Conservation (phyloP, 2,797 vertebrate genomes). For the Periparus ater region DNA sequence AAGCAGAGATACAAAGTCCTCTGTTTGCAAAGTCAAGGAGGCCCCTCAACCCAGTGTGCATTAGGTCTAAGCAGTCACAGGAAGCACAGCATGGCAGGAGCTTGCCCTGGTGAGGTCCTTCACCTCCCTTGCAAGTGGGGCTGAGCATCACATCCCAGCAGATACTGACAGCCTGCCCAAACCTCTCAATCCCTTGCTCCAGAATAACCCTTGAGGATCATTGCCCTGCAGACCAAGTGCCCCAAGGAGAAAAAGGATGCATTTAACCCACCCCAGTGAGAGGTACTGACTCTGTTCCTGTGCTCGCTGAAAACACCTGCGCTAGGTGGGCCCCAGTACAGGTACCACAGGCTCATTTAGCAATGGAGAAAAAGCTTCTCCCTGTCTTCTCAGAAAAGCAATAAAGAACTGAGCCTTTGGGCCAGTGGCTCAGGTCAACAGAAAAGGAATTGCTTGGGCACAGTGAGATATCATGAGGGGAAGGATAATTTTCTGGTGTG, state of each 20-base stretch:
- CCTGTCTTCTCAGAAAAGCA: not conserved
- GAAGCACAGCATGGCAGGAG: not conserved
- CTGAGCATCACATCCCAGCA: not conserved
- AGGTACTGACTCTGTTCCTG: not conserved
- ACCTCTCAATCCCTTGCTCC: not conserved
- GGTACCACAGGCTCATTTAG: not conserved
- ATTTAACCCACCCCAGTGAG: not conserved
- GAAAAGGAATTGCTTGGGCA: not conserved
- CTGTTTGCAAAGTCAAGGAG: not conserved
- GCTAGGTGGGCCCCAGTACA: not conserved
- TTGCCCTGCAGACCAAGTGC: not conserved
- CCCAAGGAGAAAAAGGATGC: not conserved
- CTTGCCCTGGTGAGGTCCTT: not conserved
- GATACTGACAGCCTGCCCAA: not conserved
- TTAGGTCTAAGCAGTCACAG: not conserved
- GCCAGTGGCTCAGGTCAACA: not conserved
- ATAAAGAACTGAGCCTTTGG: not conserved
- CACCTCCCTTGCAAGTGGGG: accelerated
- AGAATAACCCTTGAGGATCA: not conserved
- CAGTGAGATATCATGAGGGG: not conserved
- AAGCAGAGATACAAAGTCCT: not conserved
- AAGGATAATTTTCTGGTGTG: not conserved
- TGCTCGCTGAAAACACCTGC: not conserved
- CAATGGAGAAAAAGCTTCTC: not conserved
- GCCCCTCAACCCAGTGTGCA: not conserved